Conservation (phyloP, 2,113 vertebrate species). For the Sceloporus tristichus region DNA sequence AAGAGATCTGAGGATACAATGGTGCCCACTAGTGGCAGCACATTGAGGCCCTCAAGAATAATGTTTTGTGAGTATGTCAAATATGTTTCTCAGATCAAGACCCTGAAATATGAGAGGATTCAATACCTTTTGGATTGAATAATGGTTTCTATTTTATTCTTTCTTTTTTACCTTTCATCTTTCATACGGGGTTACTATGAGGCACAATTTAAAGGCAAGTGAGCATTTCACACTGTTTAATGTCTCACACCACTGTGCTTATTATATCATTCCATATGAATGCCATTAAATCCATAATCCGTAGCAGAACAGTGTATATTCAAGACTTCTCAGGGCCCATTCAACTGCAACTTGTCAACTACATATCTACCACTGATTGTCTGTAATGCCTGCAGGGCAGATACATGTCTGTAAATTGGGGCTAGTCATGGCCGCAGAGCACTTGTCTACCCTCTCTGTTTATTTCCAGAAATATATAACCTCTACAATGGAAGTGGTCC, state of each 20-base stretch:
- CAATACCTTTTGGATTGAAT: background rate
- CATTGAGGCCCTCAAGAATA: too few species aligned
- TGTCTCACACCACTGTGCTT: too few species aligned
- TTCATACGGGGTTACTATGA: background rate
- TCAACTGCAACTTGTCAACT: background rate
- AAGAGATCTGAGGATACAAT: too few species aligned
- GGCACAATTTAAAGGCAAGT: background rate
- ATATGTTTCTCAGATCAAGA: background rate
- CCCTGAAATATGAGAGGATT: background rate
- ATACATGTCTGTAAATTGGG: background rate
- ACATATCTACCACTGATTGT: background rate
- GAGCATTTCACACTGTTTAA: too few species aligned
- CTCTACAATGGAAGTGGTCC: background rate
- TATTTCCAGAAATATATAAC: background rate
- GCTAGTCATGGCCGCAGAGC: background rate
- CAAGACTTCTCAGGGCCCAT: background rate
- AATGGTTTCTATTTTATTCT: background rate
- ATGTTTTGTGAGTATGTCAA: background rate
- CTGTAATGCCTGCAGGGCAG: background rate
- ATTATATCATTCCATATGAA: background rate
- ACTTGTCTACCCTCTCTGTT: background rate
- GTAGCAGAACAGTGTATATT: background rate
- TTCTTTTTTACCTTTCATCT: background rate
- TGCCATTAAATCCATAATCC: background rate
- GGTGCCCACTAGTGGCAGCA: too few species aligned